These are phyloP conservation scores for Falco berigora DNA, from an alignment of 2,797 vertebrate genomes.

Conservation along the genomic window DNA sequence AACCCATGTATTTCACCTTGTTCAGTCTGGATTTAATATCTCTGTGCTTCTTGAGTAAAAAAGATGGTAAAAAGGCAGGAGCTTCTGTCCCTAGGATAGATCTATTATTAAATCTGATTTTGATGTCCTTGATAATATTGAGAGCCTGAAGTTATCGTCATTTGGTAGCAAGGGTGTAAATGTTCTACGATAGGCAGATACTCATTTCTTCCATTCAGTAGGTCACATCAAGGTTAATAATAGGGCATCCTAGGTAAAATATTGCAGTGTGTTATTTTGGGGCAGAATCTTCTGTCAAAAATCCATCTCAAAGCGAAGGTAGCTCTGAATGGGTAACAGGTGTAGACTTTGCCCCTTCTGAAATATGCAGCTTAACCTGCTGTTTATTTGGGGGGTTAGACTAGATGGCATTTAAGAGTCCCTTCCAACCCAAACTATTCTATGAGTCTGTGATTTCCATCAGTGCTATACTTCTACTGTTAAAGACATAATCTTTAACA, in stretches of 20 bases:
- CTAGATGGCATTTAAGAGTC: background rate
- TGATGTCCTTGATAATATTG: background rate
- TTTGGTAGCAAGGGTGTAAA: background rate
- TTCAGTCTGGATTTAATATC: background rate
- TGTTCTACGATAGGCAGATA: background rate
- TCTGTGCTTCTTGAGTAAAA: background rate
- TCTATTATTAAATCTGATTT: slow-evolving; percentile 13
- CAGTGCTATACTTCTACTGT: background rate
- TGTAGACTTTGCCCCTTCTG: background rate
- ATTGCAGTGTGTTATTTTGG: background rate
- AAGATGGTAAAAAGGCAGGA: background rate
- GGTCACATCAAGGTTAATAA: background rate
- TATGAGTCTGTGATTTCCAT: background rate
- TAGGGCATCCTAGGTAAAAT: background rate
- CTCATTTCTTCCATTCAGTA: background rate
- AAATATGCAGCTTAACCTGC: background rate
- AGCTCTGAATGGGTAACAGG: background rate
- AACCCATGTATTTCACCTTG: background rate
- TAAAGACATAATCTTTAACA: background rate
- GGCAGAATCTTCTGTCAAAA: background rate
- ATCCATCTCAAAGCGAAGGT: background rate
- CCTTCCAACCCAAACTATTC: background rate
- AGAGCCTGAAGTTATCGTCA: background rate
- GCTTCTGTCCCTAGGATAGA: background rate
- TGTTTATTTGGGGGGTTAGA: background rate